Evolutionary conservation across 2,113 vertebrate species (phyloP).

Genomic region (Sprattus sprattus): DNA sequence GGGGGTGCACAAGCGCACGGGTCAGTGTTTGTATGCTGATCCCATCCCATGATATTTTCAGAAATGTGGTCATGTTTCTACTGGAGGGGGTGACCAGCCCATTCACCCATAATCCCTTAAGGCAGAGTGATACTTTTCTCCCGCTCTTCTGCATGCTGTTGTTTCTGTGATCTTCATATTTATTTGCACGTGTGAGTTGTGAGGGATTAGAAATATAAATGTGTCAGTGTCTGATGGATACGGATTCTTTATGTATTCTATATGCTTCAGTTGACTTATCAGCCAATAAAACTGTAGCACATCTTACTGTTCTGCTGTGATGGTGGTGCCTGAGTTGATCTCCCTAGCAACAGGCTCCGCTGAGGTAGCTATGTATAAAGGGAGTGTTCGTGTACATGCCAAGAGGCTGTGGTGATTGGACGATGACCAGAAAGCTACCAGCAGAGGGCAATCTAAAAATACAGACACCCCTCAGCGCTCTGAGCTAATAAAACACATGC

Average conservation of each 20-base stretch:
- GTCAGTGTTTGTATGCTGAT: not conserved
- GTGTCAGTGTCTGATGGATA: not conserved
- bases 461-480: not conserved
- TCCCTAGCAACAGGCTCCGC: not conserved
- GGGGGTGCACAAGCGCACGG: not conserved
- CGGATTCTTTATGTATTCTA: not conserved
- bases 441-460: conserved; percentile 1
- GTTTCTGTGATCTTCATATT: not conserved
- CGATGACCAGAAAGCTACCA: not conserved
- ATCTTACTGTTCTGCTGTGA: not conserved
- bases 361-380: not conserved
- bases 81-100: not conserved
- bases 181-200: not conserved
- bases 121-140: not conserved
- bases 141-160: not conserved
- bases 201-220: not conserved
- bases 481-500: not conserved
- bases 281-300: too few species aligned
- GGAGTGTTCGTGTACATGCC: not conserved
- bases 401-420: conserved; percentile 4
- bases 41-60: too few species aligned
- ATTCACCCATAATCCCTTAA: not conserved
- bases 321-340: not conserved
- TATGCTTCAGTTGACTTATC: not conserved
- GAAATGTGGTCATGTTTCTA: not conserved